Base-by-base conservation (phyloP, 2,797 vertebrate genomes). In the Oreonectes daqikongensis region DNA sequence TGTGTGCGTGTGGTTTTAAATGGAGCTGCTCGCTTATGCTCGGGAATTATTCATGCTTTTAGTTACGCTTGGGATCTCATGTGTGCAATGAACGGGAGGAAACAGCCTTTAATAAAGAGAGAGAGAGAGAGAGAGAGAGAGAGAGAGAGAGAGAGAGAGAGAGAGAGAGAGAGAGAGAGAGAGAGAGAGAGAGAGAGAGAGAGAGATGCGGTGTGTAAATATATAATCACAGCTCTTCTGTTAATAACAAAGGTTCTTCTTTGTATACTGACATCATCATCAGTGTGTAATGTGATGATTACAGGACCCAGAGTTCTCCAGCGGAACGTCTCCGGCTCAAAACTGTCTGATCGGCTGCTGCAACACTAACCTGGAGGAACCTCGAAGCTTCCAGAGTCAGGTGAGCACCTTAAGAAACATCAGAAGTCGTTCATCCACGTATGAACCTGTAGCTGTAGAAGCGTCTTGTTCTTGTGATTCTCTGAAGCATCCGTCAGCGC, bases 331-430 rank as follows among this genome's bases (percentile, higher is more conserved):
- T 11, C 89, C 89, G 63, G 86, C 79, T 75, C 88, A 91, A 55
- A 91, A 80, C 85, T 94, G 92, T 84, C 88, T 94, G 83, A 88
- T 91, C 82, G 86, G 91, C 81, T 94, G 93, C 83, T 94, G 93
- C 82, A 91, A 86, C 63, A 35, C 85, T 57, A 93, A 90, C 80
- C 66, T 89, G 64, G 92, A 93, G 22, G 92, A 94, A 72, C 86
- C 89, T 0, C 86, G 87, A 3, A 88, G 89, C 66, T 91, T 88
- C 82, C 90, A 90, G 74, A 92, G 90, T 80, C 92, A 93, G 90
- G 92, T 93, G 48, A 84, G 78, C 26, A n/a, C n/a, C 15, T 5
- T 17, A 5, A 44, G 4, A 46, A 48, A 28, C 4, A 46, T 10
- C 14, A 69, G 11, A 7, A 69, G n/a, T n/a, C n/a, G n/a, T n/a